Evolutionary conservation across 1,140 invertebrate genomes (phyloP), one percentile per base, ranked within the genome.

Genomic region (Rhizoglyphus robini): DNA sequence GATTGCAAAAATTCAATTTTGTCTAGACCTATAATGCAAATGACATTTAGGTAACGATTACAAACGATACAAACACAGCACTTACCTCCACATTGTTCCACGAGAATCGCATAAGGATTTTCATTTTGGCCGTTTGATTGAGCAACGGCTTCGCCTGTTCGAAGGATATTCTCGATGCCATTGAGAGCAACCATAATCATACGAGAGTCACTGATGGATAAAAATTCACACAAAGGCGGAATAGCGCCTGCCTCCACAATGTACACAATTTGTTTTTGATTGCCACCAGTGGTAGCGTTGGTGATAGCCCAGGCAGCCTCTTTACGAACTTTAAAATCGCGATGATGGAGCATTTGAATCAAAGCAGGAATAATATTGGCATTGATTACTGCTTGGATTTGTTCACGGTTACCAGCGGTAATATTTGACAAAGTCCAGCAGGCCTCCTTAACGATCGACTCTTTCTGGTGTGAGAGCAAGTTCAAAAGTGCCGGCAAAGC

Each of bases 351-450:
- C 68, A 96, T 88, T 60, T 92, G 86, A 71, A 97, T 93, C 38
- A 97, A 78, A 54, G 86, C 81, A 3, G 91, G 91, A 73, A 97
- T 94, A 70, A 97, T 93, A 71, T 94, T 90, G 25, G 89, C 88
- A 78, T 96, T 91, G 71, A 97, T 93, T 5, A 97, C 90, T 68
- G 88, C 86, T 86, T 96, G 79, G 70, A 95, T 93, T 79, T 97
- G 95, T 70, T 85, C 83, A 54, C 87, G 82, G 78, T 96, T 97
- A 57, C 95, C 94, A 62, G 94, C 94, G 2, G 94, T 96, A 60
- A 98, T 96, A 78, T 98, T 98, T 41, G 92, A 96, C 68, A 98
- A 86, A 48, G 94, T 96, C 94, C 95, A 98, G 74, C 92, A 96
- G 4, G 93, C 90, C 78, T 98, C 95, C 80, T 98, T 98, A 60